Evolutionary conservation across 1,140 invertebrate genomes (phyloP), one percentile per base, ranked within the genome.

Genomic region (Drosophila mojavensis): DNA sequence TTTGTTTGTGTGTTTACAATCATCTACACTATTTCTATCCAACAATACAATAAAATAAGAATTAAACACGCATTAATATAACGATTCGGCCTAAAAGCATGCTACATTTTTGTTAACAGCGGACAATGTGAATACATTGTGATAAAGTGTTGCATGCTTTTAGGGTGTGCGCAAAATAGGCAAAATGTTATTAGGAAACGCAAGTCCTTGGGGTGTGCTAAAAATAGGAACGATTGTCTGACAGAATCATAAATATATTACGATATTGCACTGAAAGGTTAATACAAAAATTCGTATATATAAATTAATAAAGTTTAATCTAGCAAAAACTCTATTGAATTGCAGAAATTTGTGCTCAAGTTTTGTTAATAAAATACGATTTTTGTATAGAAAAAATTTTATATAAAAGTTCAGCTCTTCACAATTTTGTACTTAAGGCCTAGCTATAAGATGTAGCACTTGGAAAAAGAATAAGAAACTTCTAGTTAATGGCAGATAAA

Each of bases 1-100:
- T 72, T 72, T 63, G 60, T 80, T 73, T 84, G 28, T 71, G 51
- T 77, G 64, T 80, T 55, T 24, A 61, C 36, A 39, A 39, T 75
- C 45, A 55, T 84, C 64, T 74, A 51, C 45, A 53, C 50, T 47
- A 75, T 74, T 59, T 39, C 20, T 53, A 67, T 62, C 55, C 51
- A 68, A 50, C 48, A 51, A 56, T 33, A 26, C 47, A 13, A 41
- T 48, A 47, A 41, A 20, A 20, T 20, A 20, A 20, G 20, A 20
- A 20, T 20, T 20, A 20, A 54, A 47, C n/a, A 72, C 13, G 64
- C 64, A 51, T 33, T 58, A 33, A 67, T 20, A 36, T 6, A 55
- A 54, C 60, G 36, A 10, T 51, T 5, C 58, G 10, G 30, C 69
- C 62, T 28, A 15, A 73, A 73, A 61, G 41, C 54, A 56, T 62